These are phyloP conservation scores for Lasius fuliginosus DNA, from an alignment of 2,888 invertebrate species.

Conservation along the genomic window DNA sequence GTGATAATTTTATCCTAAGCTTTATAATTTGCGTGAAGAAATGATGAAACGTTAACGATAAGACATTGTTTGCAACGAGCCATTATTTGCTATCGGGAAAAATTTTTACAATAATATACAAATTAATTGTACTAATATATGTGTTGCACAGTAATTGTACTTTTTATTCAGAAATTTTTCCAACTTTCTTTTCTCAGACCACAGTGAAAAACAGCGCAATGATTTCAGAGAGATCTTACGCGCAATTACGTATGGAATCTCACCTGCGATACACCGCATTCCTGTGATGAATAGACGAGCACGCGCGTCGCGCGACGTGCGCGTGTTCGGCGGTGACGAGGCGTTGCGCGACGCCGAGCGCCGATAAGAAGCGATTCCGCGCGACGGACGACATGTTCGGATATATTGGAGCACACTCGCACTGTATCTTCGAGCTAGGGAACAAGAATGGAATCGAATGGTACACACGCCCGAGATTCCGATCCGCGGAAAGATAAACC, in stretches of 20 bases:
- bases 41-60: neutral
- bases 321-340: neutral
- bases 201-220: neutral
- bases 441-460: neutral
- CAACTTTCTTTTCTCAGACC: neutral
- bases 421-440: neutral
- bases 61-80: neutral
- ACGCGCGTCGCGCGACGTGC: neutral
- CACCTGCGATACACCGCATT: constrained; percentile 14
- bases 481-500: neutral
- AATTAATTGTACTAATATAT: no score
- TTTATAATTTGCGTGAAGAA: no score
- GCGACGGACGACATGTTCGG: constrained; percentile 8
- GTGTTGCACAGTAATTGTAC: no score
- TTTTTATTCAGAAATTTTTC: neutral
- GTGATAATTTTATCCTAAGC: no score
- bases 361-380: constrained; percentile 16
- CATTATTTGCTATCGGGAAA: neutral
- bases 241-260: constrained; percentile 10
- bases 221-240: neutral
- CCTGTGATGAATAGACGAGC: neutral
- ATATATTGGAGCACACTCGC: neutral
- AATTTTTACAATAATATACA: neutral
- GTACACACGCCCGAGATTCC: neutral
- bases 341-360: constrained; percentile 10